These are phyloP conservation scores for Champsocephalus esox DNA, from an alignment of 2,797 vertebrate genomes.

Conservation along the genomic window DNA sequence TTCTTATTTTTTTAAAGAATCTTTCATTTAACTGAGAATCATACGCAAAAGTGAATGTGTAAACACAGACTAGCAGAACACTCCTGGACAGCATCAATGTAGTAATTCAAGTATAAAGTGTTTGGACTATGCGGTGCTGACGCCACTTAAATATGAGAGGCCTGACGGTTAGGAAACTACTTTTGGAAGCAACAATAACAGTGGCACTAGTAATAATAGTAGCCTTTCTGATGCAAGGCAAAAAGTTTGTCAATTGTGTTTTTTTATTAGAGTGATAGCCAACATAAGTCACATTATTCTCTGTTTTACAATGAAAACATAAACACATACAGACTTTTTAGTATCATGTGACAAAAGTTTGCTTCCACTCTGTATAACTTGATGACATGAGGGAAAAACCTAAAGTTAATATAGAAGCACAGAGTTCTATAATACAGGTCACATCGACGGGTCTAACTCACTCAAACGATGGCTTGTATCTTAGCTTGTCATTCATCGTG, in stretches of 20 bases:
- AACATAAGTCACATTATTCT: not conserved
- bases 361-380: not conserved
- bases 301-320: not conserved
- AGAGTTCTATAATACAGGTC: not conserved
- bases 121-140: not conserved
- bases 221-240: not conserved
- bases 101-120: constrained; percentile 1
- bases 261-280: not conserved
- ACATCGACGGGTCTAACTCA: not conserved
- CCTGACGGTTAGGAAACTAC: not conserved
- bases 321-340: not conserved
- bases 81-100: not conserved
- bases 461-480: not conserved
- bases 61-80: constrained; percentile 15
- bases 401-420: not conserved
- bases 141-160: not conserved
- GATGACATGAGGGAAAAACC: not conserved
- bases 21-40: not conserved
- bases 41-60: not conserved
- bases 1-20: not conserved
- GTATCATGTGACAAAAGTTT: not conserved
- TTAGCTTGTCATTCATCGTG: not conserved
- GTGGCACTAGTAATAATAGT: not conserved
- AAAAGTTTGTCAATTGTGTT: not conserved
- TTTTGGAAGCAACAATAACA: not conserved